Conservation (phyloP, 2,888 invertebrate genomes). For the Lacanobia oleracea region DNA sequence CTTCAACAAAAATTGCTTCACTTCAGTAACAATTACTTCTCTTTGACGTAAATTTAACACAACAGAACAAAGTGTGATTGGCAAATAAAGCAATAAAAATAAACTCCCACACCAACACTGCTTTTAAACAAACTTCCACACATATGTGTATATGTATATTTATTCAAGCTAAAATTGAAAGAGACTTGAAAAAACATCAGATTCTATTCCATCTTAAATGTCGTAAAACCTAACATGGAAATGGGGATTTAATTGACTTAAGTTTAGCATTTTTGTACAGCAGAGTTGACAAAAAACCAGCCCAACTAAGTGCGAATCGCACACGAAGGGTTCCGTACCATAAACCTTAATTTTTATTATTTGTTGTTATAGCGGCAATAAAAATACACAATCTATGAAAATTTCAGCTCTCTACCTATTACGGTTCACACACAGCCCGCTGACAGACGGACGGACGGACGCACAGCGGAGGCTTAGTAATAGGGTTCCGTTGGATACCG, state of each 20-base stretch:
- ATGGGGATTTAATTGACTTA: background rate
- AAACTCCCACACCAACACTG: background rate
- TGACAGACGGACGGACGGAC: too few relatives aligned
- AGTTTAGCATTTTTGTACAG: background rate
- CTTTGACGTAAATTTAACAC: conserved; percentile 17
- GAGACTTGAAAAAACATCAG: background rate
- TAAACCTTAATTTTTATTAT: too few relatives aligned
- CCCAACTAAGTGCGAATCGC: too few relatives aligned
- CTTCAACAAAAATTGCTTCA: too few relatives aligned
- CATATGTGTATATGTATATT: background rate
- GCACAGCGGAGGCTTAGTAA: too few relatives aligned
- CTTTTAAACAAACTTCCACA: background rate
- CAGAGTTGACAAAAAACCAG: too few relatives aligned
- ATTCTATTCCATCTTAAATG: background rate
- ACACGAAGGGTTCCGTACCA: too few relatives aligned
- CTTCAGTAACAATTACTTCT: conserved; percentile 29
- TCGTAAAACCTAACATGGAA: background rate
- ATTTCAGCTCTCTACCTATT: too few relatives aligned
- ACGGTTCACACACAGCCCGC: too few relatives aligned
- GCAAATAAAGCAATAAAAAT: conserved; percentile 30
- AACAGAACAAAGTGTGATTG: conserved; percentile 4
- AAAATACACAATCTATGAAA: too few relatives aligned
- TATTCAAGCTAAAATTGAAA: background rate
- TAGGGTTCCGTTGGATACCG: too few relatives aligned
- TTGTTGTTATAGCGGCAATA: too few relatives aligned